phyloP scores from a whole-genome alignment of 1,140 invertebrate species.

The Neelides sp. region DNA sequence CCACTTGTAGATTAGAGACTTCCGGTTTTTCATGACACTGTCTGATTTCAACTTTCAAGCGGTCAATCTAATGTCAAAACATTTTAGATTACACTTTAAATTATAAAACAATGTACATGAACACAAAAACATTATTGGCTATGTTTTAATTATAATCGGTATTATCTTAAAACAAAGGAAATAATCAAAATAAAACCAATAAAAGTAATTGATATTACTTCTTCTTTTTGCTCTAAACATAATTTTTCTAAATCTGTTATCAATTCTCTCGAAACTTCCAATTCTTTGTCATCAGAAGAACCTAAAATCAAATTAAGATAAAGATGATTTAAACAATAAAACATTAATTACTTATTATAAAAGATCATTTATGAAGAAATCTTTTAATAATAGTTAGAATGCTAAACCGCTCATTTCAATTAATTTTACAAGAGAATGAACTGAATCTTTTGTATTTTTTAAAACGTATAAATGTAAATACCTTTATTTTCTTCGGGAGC shows the following conservation, averaged over 20 bases:
- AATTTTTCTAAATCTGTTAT: constrained; percentile 11
- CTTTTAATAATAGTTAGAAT: neutral
- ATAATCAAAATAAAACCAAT: neutral
- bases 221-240: constrained; percentile 10
- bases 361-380: neutral
- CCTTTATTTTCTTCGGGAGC: constrained; percentile 43
- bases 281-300: constrained; percentile 10
- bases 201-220: constrained; percentile 4
- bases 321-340: neutral
- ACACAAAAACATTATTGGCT: neutral
- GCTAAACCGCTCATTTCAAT: neutral
- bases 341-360: neutral
- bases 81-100: neutral
- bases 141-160: neutral
- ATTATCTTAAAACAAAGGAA: neutral
- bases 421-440: too few species aligned
- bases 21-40: constrained; percentile 18
- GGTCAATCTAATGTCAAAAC: constrained; percentile 17
- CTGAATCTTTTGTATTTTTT: too few species aligned
- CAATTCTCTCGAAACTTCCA: constrained; percentile 4
- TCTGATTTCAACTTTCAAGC: neutral
- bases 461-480: constrained; percentile 25
- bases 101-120: neutral
- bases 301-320: neutral
- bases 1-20: constrained; percentile 13